These are phyloP conservation scores for Lepisosteus osseus DNA, from an alignment of 2,113 vertebrate species.

Conservation along the genomic window DNA sequence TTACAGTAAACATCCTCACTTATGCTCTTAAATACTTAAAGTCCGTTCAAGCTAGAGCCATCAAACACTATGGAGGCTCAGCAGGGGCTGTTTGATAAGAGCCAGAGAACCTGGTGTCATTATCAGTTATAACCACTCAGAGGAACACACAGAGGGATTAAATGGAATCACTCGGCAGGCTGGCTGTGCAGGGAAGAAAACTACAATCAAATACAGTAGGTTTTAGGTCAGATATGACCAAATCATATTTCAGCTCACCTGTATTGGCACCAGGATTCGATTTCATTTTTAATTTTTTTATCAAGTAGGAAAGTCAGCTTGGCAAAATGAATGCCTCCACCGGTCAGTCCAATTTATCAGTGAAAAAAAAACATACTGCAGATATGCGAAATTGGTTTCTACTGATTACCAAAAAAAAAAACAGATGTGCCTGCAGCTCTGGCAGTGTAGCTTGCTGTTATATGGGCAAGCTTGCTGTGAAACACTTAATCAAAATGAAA, in stretches of 20 bases:
- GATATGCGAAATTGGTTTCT: too few species aligned
- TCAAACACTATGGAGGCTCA: too few species aligned
- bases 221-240: neutral
- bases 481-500: too few species aligned
- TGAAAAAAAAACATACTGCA: conserved; percentile 28
- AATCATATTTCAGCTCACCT: conserved; percentile 16
- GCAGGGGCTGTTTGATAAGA: neutral
- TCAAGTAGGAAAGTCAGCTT: conserved; percentile 49
- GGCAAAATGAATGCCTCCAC: conserved; percentile 62
- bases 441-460: too few species aligned
- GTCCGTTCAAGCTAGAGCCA: neutral
- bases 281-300: conserved; percentile 35
- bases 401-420: too few species aligned
- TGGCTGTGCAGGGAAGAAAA: neutral
- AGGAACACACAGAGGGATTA: neutral
- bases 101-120: neutral
- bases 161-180: neutral
- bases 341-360: conserved; percentile 58
- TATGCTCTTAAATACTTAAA: neutral
- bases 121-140: neutral
- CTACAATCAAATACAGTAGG: neutral
- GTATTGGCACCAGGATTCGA: conserved; percentile 20
- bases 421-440: too few species aligned
- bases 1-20: neutral
- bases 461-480: too few species aligned